Evolutionary conservation across 1,140 invertebrate genomes (phyloP).

Genomic region (Cotesia glomerata): DNA sequence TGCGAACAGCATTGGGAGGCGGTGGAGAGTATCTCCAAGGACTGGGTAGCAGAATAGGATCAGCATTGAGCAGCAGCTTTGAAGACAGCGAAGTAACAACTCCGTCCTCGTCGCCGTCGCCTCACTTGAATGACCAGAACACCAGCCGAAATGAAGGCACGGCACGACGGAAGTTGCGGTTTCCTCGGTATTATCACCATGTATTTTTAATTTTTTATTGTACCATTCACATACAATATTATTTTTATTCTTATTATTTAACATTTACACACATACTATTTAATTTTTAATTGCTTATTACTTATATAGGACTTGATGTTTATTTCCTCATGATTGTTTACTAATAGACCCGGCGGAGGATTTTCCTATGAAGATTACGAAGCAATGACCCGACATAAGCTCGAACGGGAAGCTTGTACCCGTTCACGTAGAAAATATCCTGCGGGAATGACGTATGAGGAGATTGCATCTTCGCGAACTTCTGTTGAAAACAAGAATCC

Average conservation of each 20-base stretch:
- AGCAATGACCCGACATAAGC: constrained; percentile 58
- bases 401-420: constrained; percentile 54
- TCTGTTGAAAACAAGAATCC: constrained; percentile 36
- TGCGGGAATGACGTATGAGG: constrained; percentile 59
- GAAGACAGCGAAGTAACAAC: constrained; percentile 57
- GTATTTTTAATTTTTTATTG: neutral
- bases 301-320: neutral
- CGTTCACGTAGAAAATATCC: constrained; percentile 51
- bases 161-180: constrained; percentile 45
- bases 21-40: constrained; percentile 60
- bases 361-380: constrained; percentile 61
- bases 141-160: constrained; percentile 22
- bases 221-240: too few species aligned
- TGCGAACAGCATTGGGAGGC: constrained; percentile 56
- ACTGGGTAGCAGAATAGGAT: constrained; percentile 56
- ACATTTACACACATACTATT: too few species aligned
- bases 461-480: constrained; percentile 56
- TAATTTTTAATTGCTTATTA: too few species aligned
- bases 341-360: constrained; percentile 34
- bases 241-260: too few species aligned
- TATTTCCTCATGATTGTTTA: neutral
- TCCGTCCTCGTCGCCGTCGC: constrained; percentile 46
- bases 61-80: constrained; percentile 57
- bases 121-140: constrained; percentile 27
- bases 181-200: constrained; percentile 45